Evolutionary conservation across 1,140 invertebrate species (phyloP), one percentile per base, ranked within the genome.

Genomic region (Nephila pilipes): DNA sequence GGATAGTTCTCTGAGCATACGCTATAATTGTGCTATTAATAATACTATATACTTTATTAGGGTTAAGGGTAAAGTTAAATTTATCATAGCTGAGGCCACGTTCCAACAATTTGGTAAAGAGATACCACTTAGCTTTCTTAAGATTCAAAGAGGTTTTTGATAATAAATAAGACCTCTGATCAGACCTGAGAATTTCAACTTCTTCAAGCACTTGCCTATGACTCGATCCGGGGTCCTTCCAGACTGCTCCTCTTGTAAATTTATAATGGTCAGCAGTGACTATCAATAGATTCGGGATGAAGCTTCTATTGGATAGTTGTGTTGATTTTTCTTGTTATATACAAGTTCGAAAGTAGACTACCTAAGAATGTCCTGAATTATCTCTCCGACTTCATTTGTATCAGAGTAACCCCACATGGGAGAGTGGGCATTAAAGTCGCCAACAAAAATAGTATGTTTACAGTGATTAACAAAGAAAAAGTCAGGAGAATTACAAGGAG

Each of bases 331-430:
- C 29, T 85, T 32, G 81, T 85, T n/a, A 14, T 85, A 87, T 46
- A 92, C n/a, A 6, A 92, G 32, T 46, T 92, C 81, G 20, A 92
- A 38, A 14, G 63, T 14, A n/a, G 18, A 75, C 2, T 36, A 85
- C 1, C 63, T 79, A 16, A 92, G 32, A n/a, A 92, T 32, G 22
- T 92, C 81, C n/a, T 92, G 1, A 0, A 92, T 16, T 75, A 3
- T 57, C 22, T 5, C 1, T 14, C 81, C 38, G 29, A 60, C 38
- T 46, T 32, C 36, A n/a, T 38, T 80, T 80, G 36, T 22, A 3
- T 80, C 36, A 22, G 29, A 18, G 6, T 46, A 38, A 20, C 20
- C 36, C 79, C 8, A 80, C 1, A 14, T 4, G 0, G 38, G 79
- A 38, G 36, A 80, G 20, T 54, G 32, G 18, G 36, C 36, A 46